phyloP scores from a whole-genome alignment of 2,888 invertebrate genomes.

The Rotaria sp. region DNA sequence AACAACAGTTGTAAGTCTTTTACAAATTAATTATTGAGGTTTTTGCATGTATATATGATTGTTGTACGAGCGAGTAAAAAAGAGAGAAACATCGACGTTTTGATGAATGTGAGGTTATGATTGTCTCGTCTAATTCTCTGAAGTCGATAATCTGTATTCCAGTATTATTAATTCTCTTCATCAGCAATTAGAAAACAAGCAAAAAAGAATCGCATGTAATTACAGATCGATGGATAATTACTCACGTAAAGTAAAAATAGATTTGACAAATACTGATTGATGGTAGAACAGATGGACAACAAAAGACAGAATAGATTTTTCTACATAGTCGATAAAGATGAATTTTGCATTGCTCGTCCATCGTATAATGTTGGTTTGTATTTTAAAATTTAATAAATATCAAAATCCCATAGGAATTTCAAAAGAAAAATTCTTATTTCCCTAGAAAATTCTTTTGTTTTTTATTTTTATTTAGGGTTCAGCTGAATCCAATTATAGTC shows the following conservation, averaged over 20 bases:
- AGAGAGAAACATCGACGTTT: not conserved
- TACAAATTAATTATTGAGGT: no score
- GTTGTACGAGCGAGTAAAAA: not conserved
- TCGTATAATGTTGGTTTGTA: not conserved
- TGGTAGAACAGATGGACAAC: not conserved
- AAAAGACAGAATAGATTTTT: not conserved
- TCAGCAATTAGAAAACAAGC: not conserved
- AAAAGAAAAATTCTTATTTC: not conserved
- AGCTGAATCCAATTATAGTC: not conserved
- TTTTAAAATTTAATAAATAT: not conserved
- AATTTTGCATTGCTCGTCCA: not conserved
- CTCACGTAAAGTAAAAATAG: not conserved
- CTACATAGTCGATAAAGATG: not conserved
- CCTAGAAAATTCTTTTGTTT: not conserved
- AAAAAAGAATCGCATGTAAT: not conserved
- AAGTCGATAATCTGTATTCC: not conserved
- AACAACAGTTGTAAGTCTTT: not conserved
- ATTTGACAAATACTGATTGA: constrained; percentile 6
- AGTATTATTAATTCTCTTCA: not conserved
- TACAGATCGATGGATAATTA: not conserved
- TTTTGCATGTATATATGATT: no score
- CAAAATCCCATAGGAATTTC: not conserved
- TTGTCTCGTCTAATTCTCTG: not conserved
- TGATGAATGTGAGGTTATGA: not conserved
- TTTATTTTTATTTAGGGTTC: not conserved